A percentile compares a stretch with the other conserved stretches of the same genome.
These are phyloP conservation scores for Dioctria linearis DNA, from an alignment of 2,888 invertebrate genomes.

Conservation along the genomic window DNA sequence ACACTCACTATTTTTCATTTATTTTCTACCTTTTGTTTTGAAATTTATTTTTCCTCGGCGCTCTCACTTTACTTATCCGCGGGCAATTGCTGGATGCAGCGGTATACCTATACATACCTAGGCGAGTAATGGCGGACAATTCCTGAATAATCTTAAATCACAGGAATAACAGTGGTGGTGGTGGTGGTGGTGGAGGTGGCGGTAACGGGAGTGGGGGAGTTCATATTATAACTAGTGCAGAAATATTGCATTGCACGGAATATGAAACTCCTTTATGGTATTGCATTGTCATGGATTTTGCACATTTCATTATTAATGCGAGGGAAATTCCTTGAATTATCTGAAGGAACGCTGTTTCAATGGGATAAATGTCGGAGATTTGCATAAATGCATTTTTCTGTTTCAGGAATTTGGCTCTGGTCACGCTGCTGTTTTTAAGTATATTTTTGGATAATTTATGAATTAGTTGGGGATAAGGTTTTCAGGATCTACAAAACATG, in stretches of 20 bases:
- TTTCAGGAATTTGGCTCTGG: no score
- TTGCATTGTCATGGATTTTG: constrained; percentile 38
- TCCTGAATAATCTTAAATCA: constrained; percentile 25
- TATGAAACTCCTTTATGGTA: constrained; percentile 33
- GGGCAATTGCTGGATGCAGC: no score
- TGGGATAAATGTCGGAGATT: not conserved
- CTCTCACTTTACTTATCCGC: not conserved
- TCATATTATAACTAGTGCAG: not conserved
- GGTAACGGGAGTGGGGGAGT: no score
- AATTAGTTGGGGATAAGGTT: no score
- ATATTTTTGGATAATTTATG: no score
- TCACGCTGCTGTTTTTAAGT: no score
- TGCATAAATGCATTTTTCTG: not conserved
- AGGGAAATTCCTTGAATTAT: constrained; percentile 4
- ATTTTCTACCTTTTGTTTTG: constrained; percentile 41
- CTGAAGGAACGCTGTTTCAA: not conserved
- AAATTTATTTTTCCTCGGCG: constrained; percentile 21
- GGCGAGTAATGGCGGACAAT: not conserved
- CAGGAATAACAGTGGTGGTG: not conserved
- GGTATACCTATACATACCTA: no score
- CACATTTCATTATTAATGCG: constrained; percentile 38
- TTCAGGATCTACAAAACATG: no score
- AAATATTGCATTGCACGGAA: constrained; percentile 29
- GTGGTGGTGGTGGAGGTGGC: no score
- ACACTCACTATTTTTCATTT: constrained; percentile 24